Evolutionary conservation across 2,888 invertebrate species (phyloP).

Genomic region (Mesopsocus fuscifrons): DNA sequence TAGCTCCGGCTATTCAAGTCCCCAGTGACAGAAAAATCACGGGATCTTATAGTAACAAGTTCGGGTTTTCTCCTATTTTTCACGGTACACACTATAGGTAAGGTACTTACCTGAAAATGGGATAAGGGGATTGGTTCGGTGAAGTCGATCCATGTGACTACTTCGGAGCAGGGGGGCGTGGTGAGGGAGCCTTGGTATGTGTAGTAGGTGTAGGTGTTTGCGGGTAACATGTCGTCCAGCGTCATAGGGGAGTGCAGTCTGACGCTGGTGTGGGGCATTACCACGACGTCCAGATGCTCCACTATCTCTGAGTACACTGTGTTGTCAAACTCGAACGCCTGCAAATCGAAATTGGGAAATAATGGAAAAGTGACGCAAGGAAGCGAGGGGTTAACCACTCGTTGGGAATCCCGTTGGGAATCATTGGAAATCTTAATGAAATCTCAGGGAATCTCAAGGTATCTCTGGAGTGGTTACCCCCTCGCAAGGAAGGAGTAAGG

Average conservation of each 20-base stretch:
- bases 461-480: too few species aligned
- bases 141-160: slow-evolving; percentile 74
- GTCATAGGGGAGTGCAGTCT: slow-evolving; percentile 31
- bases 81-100: too few species aligned
- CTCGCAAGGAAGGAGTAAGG: background rate
- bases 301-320: slow-evolving; percentile 39
- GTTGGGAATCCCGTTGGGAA: too few species aligned
- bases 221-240: slow-evolving; percentile 33
- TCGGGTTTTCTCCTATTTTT: too few species aligned
- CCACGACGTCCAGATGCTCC: slow-evolving; percentile 32
- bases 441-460: too few species aligned
- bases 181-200: slow-evolving; percentile 73
- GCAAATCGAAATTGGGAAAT: slow-evolving; percentile 16
- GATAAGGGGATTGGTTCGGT: slow-evolving; percentile 47
- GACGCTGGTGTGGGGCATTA: slow-evolving; percentile 31
- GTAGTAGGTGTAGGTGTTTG: slow-evolving; percentile 44
- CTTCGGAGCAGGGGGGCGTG: slow-evolving; percentile 70
- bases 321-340: slow-evolving; percentile 23
- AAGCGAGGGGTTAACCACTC: too few species aligned
- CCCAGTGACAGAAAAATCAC: too few species aligned
- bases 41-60: too few species aligned
- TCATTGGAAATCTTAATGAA: too few species aligned
- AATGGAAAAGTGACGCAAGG: too few species aligned
- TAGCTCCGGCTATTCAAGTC: too few species aligned
- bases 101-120: slow-evolving; percentile 40